Conservation (phyloP, 1,140 invertebrate species). For the Leptinotarsa undecemlineata region DNA sequence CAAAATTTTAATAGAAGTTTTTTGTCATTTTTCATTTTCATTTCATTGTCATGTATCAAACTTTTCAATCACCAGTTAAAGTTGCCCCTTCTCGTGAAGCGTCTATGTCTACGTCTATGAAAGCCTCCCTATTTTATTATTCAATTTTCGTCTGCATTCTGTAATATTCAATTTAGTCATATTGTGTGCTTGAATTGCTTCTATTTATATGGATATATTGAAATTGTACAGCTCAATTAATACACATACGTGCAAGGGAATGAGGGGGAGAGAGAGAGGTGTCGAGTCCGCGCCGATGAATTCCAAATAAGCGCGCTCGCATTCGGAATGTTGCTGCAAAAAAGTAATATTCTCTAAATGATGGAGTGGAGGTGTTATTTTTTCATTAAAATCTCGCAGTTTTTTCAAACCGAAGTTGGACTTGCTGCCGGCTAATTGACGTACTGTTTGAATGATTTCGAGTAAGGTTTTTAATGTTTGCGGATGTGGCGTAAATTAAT, state of each 20-base stretch:
- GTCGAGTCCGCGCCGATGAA: slow-evolving; percentile 32
- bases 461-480: slow-evolving; percentile 6
- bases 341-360: slow-evolving; percentile 15
- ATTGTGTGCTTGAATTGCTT: slow-evolving; percentile 48
- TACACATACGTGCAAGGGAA: slow-evolving; percentile 40
- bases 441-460: background rate
- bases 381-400: slow-evolving; percentile 15
- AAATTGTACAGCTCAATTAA: slow-evolving; percentile 50
- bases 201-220: slow-evolving; percentile 50
- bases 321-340: slow-evolving; percentile 1
- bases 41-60: no score
- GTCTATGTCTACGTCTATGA: slow-evolving; percentile 9
- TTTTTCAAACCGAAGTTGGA: background rate
- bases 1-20: no score
- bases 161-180: slow-evolving; percentile 50
- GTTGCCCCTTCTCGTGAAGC: no score
- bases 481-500: background rate
- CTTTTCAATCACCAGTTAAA: no score
- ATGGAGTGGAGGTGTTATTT: slow-evolving; percentile 6
- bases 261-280: background rate
- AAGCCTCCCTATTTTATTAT: slow-evolving; percentile 44
- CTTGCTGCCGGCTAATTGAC: background rate
- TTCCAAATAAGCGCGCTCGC: slow-evolving; percentile 34
- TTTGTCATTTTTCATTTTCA: no score
- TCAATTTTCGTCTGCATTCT: slow-evolving; percentile 49